These are phyloP conservation scores for Eueremaeus valkanovi DNA, from an alignment of 2,888 invertebrate species.

Conservation along the genomic window DNA sequence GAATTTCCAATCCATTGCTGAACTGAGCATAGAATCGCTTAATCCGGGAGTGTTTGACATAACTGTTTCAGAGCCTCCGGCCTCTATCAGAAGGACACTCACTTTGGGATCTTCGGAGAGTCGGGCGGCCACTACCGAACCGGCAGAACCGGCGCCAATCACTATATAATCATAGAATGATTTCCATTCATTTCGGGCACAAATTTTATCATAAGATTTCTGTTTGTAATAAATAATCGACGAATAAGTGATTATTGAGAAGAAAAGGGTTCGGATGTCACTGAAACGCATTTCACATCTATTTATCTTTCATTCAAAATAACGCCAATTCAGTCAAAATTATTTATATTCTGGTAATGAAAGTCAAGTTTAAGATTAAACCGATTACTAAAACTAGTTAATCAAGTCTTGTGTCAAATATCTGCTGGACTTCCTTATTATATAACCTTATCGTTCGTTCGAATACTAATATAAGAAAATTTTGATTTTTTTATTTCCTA, in stretches of 20 bases:
- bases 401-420: not conserved
- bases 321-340: not conserved
- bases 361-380: constrained; percentile 5
- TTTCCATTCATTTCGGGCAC: constrained; percentile 28
- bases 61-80: constrained; percentile 38
- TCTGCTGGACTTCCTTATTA: not conserved
- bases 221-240: constrained; percentile 35
- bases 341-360: not conserved
- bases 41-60: constrained; percentile 36
- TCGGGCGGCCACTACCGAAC: constrained; percentile 35
- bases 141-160: constrained; percentile 35
- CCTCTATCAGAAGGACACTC: constrained; percentile 34
- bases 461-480: no score
- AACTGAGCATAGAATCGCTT: constrained; percentile 13
- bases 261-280: not conserved
- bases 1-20: constrained; percentile 39
- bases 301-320: not conserved
- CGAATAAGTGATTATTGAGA: constrained; percentile 31
- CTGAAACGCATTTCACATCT: not conserved
- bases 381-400: not conserved
- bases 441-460: no score
- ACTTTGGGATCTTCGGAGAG: constrained; percentile 26
- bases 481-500: no score
- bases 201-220: constrained; percentile 25
- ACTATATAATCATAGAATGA: constrained; percentile 36